Conservation (phyloP, 37 sponge, comb jelly and placozoan genomes). For the Ephydatia muelleri region DNA sequence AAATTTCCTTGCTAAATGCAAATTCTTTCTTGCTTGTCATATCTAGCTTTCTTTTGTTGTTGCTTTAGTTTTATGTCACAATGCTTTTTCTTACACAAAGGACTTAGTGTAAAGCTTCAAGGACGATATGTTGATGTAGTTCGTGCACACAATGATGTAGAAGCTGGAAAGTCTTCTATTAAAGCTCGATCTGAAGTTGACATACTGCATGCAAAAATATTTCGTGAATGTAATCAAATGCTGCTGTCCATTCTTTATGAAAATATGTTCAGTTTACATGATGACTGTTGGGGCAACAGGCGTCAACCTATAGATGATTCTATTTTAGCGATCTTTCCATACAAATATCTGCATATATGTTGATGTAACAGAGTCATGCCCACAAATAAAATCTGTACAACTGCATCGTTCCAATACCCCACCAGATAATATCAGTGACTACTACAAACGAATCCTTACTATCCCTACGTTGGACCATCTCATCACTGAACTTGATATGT, state of each 20-base stretch:
- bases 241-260: no score
- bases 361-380: no score
- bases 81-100: no score
- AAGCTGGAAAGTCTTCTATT: slow-evolving; percentile 31
- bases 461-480: slow-evolving; percentile 52
- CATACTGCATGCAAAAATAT: slow-evolving; percentile 29
- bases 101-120: slow-evolving; percentile 66
- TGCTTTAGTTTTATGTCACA: slow-evolving; percentile 55
- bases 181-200: slow-evolving; percentile 33
- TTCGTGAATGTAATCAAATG: no score
- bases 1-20: no score
- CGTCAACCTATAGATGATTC: no score
- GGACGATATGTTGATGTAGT: slow-evolving; percentile 46
- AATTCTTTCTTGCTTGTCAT: no score
- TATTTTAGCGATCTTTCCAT: no score
- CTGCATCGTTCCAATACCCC: slow-evolving; percentile 37
- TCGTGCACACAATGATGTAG: slow-evolving; percentile 53
- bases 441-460: slow-evolving; percentile 35
- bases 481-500: slow-evolving; percentile 32
- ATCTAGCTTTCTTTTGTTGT: slow-evolving; percentile 58
- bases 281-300: no score
- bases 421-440: slow-evolving; percentile 10
- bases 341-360: no score
- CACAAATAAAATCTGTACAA: no score
- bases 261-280: no score